Percentiles rank a stretch among this genome's conserved stretches.
These are phyloP conservation scores for Astyanax mexicanus DNA, from an alignment of 2,797 vertebrate species.

Conservation along the genomic window DNA sequence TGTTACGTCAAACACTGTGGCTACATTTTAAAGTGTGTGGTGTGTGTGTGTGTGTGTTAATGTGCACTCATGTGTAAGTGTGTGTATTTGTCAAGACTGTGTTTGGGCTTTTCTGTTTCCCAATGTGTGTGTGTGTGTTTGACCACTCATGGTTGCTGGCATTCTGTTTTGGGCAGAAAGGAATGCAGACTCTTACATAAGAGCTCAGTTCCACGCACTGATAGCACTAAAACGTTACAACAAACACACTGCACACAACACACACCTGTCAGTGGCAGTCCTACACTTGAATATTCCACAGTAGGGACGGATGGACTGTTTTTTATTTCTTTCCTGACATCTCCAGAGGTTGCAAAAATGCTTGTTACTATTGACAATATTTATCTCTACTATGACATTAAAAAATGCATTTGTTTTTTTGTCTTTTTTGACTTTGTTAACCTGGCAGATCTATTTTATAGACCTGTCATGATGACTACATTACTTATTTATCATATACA, in stretches of 20 bases:
- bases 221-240: background rate
- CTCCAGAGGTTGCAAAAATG: too few species aligned
- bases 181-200: constrained; percentile 17
- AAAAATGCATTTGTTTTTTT: too few species aligned
- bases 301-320: background rate
- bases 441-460: too few species aligned
- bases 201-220: background rate
- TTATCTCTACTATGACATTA: too few species aligned
- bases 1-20: constrained; percentile 1
- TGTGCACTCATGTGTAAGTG: background rate
- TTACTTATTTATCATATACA: too few species aligned
- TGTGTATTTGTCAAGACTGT: background rate
- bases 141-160: background rate
- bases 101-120: too few species aligned
- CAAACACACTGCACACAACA: background rate
- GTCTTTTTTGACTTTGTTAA: too few species aligned
- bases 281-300: background rate
- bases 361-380: too few species aligned
- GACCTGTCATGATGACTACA: too few species aligned
- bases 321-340: too few species aligned
- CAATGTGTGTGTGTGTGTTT: background rate
- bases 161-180: background rate
- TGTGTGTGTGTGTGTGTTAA: background rate
- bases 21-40: background rate
- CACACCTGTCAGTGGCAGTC: background rate